These are phyloP conservation scores for Laticauda laticaudata DNA, from an alignment of 2,113 vertebrate genomes.

Conservation along the genomic window DNA sequence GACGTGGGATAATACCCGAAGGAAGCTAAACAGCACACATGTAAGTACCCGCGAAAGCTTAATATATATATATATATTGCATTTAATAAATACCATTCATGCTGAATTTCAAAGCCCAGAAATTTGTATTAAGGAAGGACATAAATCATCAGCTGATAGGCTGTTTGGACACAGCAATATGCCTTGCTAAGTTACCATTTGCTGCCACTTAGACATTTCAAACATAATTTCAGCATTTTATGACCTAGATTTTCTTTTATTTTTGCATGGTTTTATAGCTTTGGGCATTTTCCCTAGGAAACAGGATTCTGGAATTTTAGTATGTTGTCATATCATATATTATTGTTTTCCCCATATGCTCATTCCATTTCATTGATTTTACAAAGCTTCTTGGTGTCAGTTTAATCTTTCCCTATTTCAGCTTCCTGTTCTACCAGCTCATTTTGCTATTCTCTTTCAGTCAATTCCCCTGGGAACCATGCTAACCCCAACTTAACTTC, in stretches of 20 bases:
- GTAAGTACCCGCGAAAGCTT: too few relatives aligned
- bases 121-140: slow-evolving; percentile 46
- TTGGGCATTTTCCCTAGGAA: slow-evolving; percentile 26
- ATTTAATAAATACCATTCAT: slow-evolving; percentile 39
- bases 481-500: slow-evolving; percentile 30
- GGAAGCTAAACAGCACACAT: too few relatives aligned
- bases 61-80: background rate
- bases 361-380: slow-evolving; percentile 33
- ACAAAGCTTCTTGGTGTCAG: slow-evolving; percentile 47
- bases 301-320: slow-evolving; percentile 8
- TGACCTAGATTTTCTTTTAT: slow-evolving; percentile 36
- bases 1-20: too few relatives aligned
- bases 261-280: slow-evolving; percentile 34
- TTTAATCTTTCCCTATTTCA: slow-evolving; percentile 52
- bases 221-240: slow-evolving; percentile 11
- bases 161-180: slow-evolving; percentile 31
- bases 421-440: slow-evolving; percentile 44
- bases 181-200: slow-evolving; percentile 41
- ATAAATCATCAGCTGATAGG: slow-evolving; percentile 32
- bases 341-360: background rate
- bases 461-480: slow-evolving; percentile 16
- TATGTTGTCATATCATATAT: background rate
- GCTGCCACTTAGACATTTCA: slow-evolving; percentile 34
- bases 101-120: slow-evolving; percentile 25
- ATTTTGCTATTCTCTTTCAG: slow-evolving; percentile 25